Evolutionary conservation across 2,797 vertebrate genomes (phyloP).

Genomic region (Paramormyrops hopkinsi): DNA sequence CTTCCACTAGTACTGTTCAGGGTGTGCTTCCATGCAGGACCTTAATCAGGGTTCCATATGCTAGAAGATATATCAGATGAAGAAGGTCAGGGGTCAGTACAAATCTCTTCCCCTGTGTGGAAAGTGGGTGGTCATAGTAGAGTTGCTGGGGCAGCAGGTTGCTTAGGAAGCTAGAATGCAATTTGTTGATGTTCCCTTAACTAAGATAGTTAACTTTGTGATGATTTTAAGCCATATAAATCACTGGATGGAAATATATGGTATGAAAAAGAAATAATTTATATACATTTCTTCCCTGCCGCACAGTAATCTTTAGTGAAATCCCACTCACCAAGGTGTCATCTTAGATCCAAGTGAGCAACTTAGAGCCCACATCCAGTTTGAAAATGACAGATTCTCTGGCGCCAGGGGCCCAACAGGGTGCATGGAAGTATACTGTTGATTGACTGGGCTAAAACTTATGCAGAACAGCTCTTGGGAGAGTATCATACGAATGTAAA

Average conservation of each 20-base stretch:
- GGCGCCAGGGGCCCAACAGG: background rate
- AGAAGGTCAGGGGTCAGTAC: background rate
- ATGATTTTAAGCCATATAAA: background rate
- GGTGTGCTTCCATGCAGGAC: background rate
- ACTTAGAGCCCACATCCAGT: background rate
- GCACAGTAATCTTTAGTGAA: background rate
- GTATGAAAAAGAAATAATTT: background rate
- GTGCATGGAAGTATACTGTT: background rate
- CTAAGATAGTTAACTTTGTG: background rate
- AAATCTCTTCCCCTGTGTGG: background rate
- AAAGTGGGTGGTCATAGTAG: background rate
- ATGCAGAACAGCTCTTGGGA: conserved; percentile 1
- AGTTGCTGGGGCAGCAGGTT: background rate
- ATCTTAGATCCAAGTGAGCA: background rate
- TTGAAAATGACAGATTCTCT: background rate
- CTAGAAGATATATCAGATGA: background rate
- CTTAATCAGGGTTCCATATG: background rate
- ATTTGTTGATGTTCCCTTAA: background rate
- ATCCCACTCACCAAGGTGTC: background rate
- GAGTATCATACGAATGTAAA: background rate
- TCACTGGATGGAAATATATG: background rate
- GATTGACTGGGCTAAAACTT: background rate
- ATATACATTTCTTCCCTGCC: background rate
- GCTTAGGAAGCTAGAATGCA: background rate
- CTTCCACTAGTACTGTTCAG: background rate